These are phyloP conservation scores for Aquatica leii DNA, from an alignment of 2,888 invertebrate genomes.

Conservation along the genomic window DNA sequence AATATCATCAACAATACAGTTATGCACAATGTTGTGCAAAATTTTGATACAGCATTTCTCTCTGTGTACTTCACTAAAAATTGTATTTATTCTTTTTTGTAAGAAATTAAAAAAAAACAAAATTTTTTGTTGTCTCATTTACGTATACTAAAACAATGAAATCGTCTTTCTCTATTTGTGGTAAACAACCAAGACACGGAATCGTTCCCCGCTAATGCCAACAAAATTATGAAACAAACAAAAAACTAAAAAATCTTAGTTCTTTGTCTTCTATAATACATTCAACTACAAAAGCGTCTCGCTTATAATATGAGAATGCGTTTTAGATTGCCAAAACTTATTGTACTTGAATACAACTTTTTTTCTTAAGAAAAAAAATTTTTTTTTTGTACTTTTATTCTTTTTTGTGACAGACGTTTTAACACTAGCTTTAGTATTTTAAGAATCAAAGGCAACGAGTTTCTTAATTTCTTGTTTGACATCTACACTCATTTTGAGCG, in stretches of 20 bases:
- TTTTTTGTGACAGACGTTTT: not conserved
- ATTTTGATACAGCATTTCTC: too few relatives aligned
- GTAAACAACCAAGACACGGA: constrained; percentile 16
- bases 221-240: not conserved
- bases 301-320: not conserved
- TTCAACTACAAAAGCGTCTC: not conserved
- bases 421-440: not conserved
- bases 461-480: constrained; percentile 8
- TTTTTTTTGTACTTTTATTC: constrained; percentile 5
- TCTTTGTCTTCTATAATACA: not conserved
- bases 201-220: not conserved
- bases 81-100: constrained; percentile 4
- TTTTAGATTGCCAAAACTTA: not conserved
- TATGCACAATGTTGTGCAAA: too few relatives aligned
- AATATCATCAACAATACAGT: too few relatives aligned
- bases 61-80: too few relatives aligned
- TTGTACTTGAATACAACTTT: not conserved
- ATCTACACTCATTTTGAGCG: not conserved
- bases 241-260: not conserved
- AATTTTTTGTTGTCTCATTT: constrained; percentile 10
- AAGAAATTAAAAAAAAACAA: constrained; percentile 3
- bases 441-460: constrained; percentile 8
- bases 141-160: constrained; percentile 21
- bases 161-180: constrained; percentile 7
- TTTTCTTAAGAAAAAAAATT: not conserved